These are phyloP conservation scores for Sminthopsis crassicaudata DNA, from an alignment of 2,113 vertebrate species.

Conservation along the genomic window DNA sequence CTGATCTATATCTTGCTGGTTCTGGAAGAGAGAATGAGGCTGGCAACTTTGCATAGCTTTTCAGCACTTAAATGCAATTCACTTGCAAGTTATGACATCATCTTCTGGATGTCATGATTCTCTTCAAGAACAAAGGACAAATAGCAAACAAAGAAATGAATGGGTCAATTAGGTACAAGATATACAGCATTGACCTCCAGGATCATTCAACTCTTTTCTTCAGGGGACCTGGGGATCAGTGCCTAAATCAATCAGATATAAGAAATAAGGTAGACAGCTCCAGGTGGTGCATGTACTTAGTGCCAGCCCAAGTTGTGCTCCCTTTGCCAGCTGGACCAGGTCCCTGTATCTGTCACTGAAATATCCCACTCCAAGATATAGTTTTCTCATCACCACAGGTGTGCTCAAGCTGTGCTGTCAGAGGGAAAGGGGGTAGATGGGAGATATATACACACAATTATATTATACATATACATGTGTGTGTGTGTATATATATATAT, in stretches of 20 bases:
- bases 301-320: neutral
- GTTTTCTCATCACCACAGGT: neutral
- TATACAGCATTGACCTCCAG: neutral
- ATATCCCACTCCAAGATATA: neutral
- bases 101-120: too few relatives aligned
- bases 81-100: too few relatives aligned
- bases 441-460: neutral
- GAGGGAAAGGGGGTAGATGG: neutral
- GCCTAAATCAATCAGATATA: neutral
- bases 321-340: neutral
- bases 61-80: too few relatives aligned
- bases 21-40: too few relatives aligned
- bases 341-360: slow-evolving; percentile 7
- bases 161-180: neutral
- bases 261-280: neutral
- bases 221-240: neutral
- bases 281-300: neutral
- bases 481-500: neutral
- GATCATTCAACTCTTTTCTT: neutral
- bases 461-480: too few relatives aligned
- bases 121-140: too few relatives aligned
- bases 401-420: neutral
- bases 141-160: too few relatives aligned
- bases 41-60: too few relatives aligned
- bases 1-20: too few relatives aligned